phyloP scores from a whole-genome alignment of 2,113 vertebrate genomes.

The Antechinus stuartii region DNA sequence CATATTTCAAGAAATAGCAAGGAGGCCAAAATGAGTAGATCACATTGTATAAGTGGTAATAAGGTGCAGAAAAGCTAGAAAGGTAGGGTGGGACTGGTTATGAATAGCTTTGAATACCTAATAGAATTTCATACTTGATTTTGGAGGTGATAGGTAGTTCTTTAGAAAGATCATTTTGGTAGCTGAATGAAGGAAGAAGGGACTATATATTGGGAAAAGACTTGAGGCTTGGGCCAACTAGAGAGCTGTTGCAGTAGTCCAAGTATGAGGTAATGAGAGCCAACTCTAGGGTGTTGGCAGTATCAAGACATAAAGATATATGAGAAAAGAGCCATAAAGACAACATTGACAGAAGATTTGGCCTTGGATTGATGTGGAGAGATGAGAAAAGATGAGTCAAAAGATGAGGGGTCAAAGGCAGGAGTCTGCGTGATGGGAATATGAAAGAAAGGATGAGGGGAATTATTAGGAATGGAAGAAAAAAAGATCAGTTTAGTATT shows the following conservation, averaged over 20 bases:
- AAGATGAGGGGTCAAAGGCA: neutral
- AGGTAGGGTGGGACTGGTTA: no score
- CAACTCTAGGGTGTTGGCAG: no score
- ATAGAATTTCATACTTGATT: neutral
- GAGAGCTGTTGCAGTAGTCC: neutral
- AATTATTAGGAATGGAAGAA: no score
- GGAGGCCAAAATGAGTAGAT: neutral
- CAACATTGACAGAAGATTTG: neutral
- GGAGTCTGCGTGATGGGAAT: no score
- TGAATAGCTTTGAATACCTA: no score
- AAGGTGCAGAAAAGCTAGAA: no score
- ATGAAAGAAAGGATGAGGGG: no score
- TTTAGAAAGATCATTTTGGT: no score
- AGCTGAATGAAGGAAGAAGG: neutral
- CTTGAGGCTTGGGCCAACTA: neutral
- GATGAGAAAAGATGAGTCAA: neutral
- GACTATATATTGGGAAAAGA: neutral
- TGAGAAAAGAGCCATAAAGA: neutral
- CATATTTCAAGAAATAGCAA: neutral
- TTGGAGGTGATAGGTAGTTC: neutral
- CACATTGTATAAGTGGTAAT: no score
- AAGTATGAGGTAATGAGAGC: neutral
- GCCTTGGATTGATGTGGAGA: neutral
- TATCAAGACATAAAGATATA: neutral
- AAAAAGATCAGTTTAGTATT: no score